phyloP scores from a whole-genome alignment of 2,888 invertebrate genomes.

The Cheilosia variabilis region DNA sequence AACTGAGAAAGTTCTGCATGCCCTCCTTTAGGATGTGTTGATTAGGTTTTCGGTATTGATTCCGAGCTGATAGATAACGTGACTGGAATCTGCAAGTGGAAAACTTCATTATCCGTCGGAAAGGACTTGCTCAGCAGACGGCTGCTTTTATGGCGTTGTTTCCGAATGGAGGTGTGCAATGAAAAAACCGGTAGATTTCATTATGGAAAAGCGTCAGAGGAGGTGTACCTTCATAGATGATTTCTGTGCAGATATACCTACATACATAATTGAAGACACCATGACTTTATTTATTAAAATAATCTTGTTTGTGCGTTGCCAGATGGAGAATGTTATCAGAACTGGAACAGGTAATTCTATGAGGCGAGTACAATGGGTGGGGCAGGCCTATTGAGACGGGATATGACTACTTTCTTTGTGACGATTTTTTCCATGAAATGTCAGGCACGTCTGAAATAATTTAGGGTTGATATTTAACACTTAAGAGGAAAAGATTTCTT shows the following conservation, averaged over 20 bases:
- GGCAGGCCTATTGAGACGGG: too few relatives aligned
- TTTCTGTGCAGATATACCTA: neutral
- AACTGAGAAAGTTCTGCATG: slow-evolving; percentile 73
- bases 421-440: too few relatives aligned
- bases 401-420: too few relatives aligned
- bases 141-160: slow-evolving; percentile 56
- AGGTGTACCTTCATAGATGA: slow-evolving; percentile 21
- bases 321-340: neutral
- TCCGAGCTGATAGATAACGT: slow-evolving; percentile 80
- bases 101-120: slow-evolving; percentile 62
- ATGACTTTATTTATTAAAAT: slow-evolving; percentile 71
- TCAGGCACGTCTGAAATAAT: too few relatives aligned
- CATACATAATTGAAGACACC: slow-evolving; percentile 64
- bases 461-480: too few relatives aligned
- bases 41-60: slow-evolving; percentile 81
- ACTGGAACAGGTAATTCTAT: neutral
- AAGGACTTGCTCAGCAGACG: slow-evolving; percentile 64
- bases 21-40: slow-evolving; percentile 77
- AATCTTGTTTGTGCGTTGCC: slow-evolving; percentile 47
- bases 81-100: slow-evolving; percentile 77
- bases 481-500: too few relatives aligned
- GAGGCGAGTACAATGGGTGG: neutral
- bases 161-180: slow-evolving; percentile 49
- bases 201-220: slow-evolving; percentile 60
- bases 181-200: slow-evolving; percentile 63